A percentile compares a stretch with the other conserved stretches of the same genome.
Evolutionary conservation across 2,113 vertebrate genomes (phyloP).

Genomic region (Syngnathus scovelli): DNA sequence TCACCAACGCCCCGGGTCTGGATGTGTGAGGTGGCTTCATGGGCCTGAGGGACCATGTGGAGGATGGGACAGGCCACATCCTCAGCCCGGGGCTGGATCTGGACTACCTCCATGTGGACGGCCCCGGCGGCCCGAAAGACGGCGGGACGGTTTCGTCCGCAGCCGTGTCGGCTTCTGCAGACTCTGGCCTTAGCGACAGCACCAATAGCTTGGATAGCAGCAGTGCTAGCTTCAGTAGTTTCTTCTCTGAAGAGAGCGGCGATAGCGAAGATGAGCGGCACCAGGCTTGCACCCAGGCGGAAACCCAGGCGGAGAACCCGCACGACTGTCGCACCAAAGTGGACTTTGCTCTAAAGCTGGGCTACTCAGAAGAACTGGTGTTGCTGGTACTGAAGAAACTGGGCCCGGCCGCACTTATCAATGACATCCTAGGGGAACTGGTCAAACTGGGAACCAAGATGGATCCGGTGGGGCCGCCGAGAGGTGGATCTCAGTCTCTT

Average conservation of each 20-base stretch:
- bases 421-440: slow-evolving; percentile 93
- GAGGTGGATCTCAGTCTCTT: slow-evolving; percentile 62
- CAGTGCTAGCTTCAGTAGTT: slow-evolving; percentile 57
- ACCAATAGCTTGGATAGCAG: slow-evolving; percentile 46
- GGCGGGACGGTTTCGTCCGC: slow-evolving; percentile 14
- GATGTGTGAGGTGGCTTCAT: slow-evolving; percentile 89
- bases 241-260: slow-evolving; percentile 81
- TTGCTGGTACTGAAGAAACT: slow-evolving; percentile 90
- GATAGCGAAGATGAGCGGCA: slow-evolving; percentile 82
- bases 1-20: slow-evolving; percentile 67
- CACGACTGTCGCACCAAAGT: slow-evolving; percentile 89
- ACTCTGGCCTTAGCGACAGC: slow-evolving; percentile 66
- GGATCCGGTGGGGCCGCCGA: slow-evolving; percentile 75
- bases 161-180: background rate
- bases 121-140: slow-evolving; percentile 7
- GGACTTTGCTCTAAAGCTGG: slow-evolving; percentile 94
- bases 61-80: slow-evolving; percentile 76
- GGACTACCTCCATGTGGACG: slow-evolving; percentile 85
- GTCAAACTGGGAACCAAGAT: slow-evolving; percentile 93
- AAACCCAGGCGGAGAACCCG: slow-evolving; percentile 14
- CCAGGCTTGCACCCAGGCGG: slow-evolving; percentile 26
- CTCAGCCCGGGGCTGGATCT: slow-evolving; percentile 76
- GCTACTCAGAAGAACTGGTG: slow-evolving; percentile 91
- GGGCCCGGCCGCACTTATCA: slow-evolving; percentile 89
- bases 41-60: slow-evolving; percentile 94